These are phyloP conservation scores for Chascanopsetta lugubris DNA, from an alignment of 2,113 vertebrate genomes.

Conservation along the genomic window DNA sequence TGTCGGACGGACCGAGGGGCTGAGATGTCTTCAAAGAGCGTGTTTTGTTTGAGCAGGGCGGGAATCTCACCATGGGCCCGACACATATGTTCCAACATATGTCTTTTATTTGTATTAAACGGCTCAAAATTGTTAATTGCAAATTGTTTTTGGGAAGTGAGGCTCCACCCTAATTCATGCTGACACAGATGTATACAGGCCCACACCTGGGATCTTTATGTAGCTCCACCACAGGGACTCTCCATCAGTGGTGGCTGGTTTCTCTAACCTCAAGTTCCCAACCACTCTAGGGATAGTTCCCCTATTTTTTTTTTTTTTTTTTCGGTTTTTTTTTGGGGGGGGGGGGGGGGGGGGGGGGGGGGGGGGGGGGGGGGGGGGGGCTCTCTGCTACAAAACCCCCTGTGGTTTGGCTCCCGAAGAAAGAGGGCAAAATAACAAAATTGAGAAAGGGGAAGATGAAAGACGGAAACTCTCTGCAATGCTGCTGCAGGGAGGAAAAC, in stretches of 20 bases:
- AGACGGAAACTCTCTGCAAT: slow-evolving; percentile 22
- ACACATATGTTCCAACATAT: slow-evolving; percentile 40
- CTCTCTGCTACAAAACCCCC: slow-evolving; percentile 13
- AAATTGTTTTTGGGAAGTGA: slow-evolving; percentile 11
- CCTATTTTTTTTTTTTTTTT: slow-evolving; percentile 17
- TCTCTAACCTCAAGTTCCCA: slow-evolving; percentile 15
- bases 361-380: not conserved
- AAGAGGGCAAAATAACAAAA: slow-evolving; percentile 24
- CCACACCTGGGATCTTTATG: not conserved
- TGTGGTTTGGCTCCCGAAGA: slow-evolving; percentile 38
- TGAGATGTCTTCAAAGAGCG: slow-evolving; percentile 39
- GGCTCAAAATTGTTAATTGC: slow-evolving; percentile 41
- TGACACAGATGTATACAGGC: not conserved
- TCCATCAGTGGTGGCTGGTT: slow-evolving; percentile 7
- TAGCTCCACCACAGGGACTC: not conserved
- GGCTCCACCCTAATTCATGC: slow-evolving; percentile 14
- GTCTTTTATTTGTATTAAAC: slow-evolving; percentile 33
- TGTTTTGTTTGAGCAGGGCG: not conserved
- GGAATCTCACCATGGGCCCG: slow-evolving; percentile 9
- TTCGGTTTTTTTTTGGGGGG: too few relatives aligned
- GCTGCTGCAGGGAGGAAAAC: slow-evolving; percentile 38
- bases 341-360: not conserved
- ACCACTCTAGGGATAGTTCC: not conserved
- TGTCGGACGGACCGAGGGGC: slow-evolving; percentile 25
- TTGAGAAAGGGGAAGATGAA: slow-evolving; percentile 10